These are phyloP conservation scores for Perca fluviatilis DNA, from an alignment of 2,113 vertebrate species.

Conservation along the genomic window DNA sequence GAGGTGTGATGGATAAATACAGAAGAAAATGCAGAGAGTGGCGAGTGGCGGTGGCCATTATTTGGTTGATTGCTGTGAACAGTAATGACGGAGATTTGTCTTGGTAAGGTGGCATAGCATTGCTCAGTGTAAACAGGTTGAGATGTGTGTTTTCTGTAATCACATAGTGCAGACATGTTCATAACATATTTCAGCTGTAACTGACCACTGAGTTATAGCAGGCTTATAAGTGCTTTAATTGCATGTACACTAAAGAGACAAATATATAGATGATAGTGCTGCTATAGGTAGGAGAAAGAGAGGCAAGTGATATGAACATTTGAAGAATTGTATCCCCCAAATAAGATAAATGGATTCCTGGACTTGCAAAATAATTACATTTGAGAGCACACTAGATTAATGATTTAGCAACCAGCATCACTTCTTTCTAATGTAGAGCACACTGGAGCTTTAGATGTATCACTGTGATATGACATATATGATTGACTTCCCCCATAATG, in stretches of 20 bases:
- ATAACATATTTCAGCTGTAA: too few relatives aligned
- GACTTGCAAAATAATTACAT: neutral
- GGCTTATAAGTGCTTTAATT: too few relatives aligned
- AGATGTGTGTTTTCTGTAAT: constrained; percentile 1
- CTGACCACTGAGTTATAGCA: too few relatives aligned
- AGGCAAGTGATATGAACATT: neutral
- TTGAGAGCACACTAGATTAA: neutral
- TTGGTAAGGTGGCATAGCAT: neutral
- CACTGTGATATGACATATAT: neutral
- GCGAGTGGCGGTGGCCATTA: neutral
- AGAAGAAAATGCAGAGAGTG: neutral
- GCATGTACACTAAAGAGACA: too few relatives aligned
- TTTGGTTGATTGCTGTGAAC: constrained; percentile 10
- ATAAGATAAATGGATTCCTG: neutral
- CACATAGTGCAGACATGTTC: neutral
- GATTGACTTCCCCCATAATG: neutral
- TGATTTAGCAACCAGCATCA: neutral
- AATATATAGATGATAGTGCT: neutral
- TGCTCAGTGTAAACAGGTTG: neutral
- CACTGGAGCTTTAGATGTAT: neutral
- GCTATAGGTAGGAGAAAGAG: neutral
- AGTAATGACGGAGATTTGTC: neutral
- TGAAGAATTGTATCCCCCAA: neutral
- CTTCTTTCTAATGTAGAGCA: neutral
- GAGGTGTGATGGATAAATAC: neutral